Evolutionary conservation across 1,140 invertebrate genomes (phyloP).

Genomic region (Cherax destructor): DNA sequence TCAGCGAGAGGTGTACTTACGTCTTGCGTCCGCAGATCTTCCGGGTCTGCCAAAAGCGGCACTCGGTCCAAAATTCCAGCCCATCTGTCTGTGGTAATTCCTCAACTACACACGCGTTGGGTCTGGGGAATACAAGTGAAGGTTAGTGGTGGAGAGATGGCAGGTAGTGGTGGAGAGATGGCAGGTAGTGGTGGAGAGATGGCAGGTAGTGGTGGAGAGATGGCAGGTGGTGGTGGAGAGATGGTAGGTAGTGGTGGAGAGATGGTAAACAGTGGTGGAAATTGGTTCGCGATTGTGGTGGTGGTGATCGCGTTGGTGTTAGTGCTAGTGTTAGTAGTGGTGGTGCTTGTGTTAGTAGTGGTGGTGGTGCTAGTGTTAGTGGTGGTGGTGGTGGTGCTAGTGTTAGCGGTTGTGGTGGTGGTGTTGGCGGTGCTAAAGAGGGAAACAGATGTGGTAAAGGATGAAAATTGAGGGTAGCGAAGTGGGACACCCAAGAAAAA

Average conservation of each 20-base stretch:
- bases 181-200: background rate
- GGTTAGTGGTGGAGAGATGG: background rate
- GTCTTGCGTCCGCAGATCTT: conserved; percentile 77
- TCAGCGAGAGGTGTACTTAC: conserved; percentile 73
- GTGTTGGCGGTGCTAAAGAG: background rate
- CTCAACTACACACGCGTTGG: conserved; percentile 78
- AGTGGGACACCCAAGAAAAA: too few relatives aligned
- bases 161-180: background rate
- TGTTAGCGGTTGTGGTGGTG: background rate
- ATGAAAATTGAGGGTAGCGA: background rate
- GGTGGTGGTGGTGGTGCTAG: background rate
- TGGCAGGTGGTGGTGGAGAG: background rate
- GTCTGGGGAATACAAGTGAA: conserved; percentile 72
- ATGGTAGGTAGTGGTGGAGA: background rate
- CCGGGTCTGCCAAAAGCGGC: conserved; percentile 77
- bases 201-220: too few relatives aligned
- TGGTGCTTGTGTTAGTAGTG: background rate
- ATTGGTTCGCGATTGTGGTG: background rate
- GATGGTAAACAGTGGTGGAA: too few relatives aligned
- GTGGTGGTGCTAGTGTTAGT: background rate
- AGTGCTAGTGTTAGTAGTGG: background rate
- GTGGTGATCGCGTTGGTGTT: background rate
- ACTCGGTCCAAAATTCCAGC: conserved; percentile 77
- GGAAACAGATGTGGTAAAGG: background rate
- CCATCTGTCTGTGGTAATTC: conserved; percentile 75